A percentile compares a stretch with the other conserved stretches of the same genome.
These are phyloP conservation scores for Patagioenas fasciata DNA, from an alignment of 2,113 vertebrate species.

Conservation along the genomic window DNA sequence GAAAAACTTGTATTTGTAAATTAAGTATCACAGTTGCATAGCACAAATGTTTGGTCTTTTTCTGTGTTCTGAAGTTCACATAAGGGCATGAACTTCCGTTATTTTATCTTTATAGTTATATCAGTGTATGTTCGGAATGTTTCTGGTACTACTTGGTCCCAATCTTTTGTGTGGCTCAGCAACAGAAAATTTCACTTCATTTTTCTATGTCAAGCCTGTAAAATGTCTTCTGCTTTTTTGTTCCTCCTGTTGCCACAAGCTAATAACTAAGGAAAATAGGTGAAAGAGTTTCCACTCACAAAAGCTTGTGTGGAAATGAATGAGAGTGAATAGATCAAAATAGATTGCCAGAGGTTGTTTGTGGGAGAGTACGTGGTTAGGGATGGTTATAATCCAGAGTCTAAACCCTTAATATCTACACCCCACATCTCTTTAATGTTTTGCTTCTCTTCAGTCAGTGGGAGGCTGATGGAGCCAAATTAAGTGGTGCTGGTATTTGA, in stretches of 20 bases:
- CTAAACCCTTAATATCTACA: neutral
- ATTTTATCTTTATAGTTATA: neutral
- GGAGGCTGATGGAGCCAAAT: neutral
- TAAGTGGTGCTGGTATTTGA: neutral
- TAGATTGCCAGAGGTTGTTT: neutral
- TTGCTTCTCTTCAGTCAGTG: neutral
- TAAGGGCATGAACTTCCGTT: neutral
- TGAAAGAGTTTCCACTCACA: neutral
- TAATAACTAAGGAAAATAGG: neutral
- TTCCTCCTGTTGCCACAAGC: neutral
- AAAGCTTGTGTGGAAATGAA: neutral
- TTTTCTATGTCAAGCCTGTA: neutral
- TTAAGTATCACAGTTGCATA: neutral
- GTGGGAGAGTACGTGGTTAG: neutral
- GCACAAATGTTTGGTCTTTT: neutral
- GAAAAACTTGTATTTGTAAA: neutral
- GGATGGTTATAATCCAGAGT: neutral
- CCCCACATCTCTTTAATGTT: neutral
- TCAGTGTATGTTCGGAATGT: neutral
- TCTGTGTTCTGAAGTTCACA: neutral
- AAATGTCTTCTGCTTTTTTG: slow-evolving; percentile 3
- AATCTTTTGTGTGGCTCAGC: neutral
- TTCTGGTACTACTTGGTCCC: neutral
- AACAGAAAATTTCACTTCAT: neutral
- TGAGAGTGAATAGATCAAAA: neutral